Percentiles rank a stretch among this genome's conserved stretches.
Evolutionary conservation across 2,888 invertebrate species (phyloP).

Genomic region (Spisula subtruncata): DNA sequence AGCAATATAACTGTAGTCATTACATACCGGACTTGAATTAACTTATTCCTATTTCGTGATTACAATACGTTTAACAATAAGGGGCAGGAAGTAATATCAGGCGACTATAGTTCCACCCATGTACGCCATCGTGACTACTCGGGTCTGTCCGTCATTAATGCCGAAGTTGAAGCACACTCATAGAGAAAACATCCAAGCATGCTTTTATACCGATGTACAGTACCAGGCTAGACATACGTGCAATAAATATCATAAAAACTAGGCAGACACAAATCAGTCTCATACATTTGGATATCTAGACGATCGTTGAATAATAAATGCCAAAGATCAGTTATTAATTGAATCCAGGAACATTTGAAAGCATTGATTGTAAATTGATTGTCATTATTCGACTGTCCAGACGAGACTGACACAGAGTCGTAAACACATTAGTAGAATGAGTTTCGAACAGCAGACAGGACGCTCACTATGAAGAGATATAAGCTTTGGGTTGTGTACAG

Average conservation of each 20-base stretch:
- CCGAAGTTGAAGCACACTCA: too few species aligned
- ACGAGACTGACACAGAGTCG: neutral
- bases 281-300: neutral
- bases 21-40: neutral
- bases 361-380: neutral
- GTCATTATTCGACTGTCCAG: neutral
- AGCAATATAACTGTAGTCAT: neutral
- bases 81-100: too few species aligned
- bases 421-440: neutral
- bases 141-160: too few species aligned
- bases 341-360: neutral
- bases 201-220: neutral
- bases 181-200: too few species aligned
- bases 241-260: neutral
- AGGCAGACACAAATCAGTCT: neutral
- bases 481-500: neutral
- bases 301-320: neutral
- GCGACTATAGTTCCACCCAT: too few species aligned
- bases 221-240: neutral
- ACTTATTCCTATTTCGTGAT: neutral
- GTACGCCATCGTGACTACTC: too few species aligned
- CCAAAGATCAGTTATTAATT: too few species aligned
- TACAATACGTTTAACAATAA: neutral
- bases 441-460: neutral
- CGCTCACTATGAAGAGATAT: neutral